Percentiles rank a stretch among this genome's conserved stretches.
Evolutionary conservation across 2,888 invertebrate species (phyloP).

Genomic region (Osedax frankpressi): DNA sequence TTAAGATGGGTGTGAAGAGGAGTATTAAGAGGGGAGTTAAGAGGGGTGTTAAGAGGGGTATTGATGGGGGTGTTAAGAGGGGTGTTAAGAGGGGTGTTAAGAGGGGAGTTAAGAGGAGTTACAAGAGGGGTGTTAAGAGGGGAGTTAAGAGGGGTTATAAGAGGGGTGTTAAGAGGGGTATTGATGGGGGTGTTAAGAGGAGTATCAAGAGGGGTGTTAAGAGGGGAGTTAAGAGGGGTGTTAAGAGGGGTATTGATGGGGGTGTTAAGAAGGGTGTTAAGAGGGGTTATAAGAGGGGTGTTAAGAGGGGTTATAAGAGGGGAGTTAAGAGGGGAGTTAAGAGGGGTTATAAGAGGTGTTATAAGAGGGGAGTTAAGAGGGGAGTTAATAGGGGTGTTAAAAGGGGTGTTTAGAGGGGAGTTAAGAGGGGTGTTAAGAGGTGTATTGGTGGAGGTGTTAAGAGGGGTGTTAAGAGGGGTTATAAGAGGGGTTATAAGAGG

Average conservation of each 20-base stretch:
- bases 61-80: not conserved
- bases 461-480: not conserved
- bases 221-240: not conserved
- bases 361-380: not conserved
- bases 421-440: not conserved
- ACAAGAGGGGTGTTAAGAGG: not conserved
- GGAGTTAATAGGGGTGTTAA: not conserved
- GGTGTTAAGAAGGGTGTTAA: not conserved
- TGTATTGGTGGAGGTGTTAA: not conserved
- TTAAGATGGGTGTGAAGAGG: not conserved
- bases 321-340: not conserved
- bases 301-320: not conserved
- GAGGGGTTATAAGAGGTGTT: not conserved
- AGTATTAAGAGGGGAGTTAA: not conserved
- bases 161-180: not conserved
- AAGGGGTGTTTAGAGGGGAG: not conserved
- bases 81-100: not conserved
- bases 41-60: not conserved
- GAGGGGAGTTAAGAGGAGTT: not conserved
- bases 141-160: not conserved
- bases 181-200: not conserved
- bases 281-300: not conserved
- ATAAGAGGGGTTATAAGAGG: not conserved
- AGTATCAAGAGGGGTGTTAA: not conserved
- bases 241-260: not conserved